A percentile compares a stretch with the other conserved stretches of the same genome.
These are phyloP conservation scores for Anoncus sp. DNA, from an alignment of 2,888 invertebrate species.

Conservation along the genomic window DNA sequence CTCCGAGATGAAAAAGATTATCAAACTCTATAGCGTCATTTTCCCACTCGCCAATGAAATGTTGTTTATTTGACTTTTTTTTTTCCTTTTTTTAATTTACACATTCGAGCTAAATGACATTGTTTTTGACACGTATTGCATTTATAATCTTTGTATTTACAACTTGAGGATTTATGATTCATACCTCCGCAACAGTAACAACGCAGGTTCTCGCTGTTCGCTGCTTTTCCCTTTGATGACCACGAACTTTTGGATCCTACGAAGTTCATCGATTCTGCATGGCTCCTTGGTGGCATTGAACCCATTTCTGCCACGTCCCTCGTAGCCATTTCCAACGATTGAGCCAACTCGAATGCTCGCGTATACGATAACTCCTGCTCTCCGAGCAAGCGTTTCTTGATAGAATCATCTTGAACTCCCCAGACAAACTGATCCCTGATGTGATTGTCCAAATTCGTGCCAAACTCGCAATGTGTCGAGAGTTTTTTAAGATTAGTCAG, in stretches of 20 bases:
- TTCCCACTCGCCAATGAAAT: neutral
- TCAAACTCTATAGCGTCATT: slow-evolving; percentile 6
- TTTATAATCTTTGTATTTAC: slow-evolving; percentile 4
- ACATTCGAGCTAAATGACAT: slow-evolving; percentile 18
- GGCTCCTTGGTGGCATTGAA: neutral
- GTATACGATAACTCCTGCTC: slow-evolving; percentile 42
- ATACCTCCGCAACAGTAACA: slow-evolving; percentile 39
- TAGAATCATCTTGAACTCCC: slow-evolving; percentile 39
- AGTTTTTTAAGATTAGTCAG: slow-evolving; percentile 49
- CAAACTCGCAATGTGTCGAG: slow-evolving; percentile 52
- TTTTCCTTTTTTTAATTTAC: neutral
- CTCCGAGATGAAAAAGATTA: slow-evolving; percentile 21
- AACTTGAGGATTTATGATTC: slow-evolving; percentile 26
- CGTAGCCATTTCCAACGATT: slow-evolving; percentile 27
- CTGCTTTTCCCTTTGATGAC: slow-evolving; percentile 9
- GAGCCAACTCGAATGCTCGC: slow-evolving; percentile 49
- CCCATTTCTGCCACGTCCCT: slow-evolving; percentile 39
- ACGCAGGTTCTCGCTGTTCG: neutral
- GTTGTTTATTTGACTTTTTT: neutral
- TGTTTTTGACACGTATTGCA: slow-evolving; percentile 27
- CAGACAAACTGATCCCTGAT: slow-evolving; percentile 54
- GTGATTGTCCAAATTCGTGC: slow-evolving; percentile 13
- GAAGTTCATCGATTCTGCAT: slow-evolving; percentile 7
- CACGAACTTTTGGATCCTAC: slow-evolving; percentile 3
- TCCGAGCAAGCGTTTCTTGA: slow-evolving; percentile 44